Conservation (phyloP, 2,113 vertebrate species). For the Paracanthobrama guichenoti region DNA sequence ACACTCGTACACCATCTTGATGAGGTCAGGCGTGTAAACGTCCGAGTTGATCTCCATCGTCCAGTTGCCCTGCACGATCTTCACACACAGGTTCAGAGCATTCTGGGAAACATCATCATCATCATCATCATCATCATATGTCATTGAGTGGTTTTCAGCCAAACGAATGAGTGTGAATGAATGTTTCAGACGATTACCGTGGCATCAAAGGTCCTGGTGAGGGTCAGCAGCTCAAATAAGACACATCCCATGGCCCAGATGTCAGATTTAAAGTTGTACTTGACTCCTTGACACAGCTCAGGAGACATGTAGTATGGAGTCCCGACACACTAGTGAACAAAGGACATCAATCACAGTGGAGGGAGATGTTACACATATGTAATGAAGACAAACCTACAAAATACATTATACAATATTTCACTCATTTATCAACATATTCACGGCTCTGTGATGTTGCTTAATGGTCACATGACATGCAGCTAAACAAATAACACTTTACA, state of each 20-base stretch:
- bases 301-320: conserved; percentile 99
- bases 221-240: conserved; percentile 90
- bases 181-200: conserved; percentile 78
- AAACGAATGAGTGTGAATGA: too few relatives aligned
- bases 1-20: conserved; percentile 89
- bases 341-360: background rate
- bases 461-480: too few relatives aligned
- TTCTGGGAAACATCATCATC: conserved; percentile 76
- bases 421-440: background rate
- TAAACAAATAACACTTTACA: too few relatives aligned
- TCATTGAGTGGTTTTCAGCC: background rate
- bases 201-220: conserved; percentile 97
- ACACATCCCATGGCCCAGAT: conserved; percentile 99
- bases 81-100: conserved; percentile 95
- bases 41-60: conserved; percentile 92
- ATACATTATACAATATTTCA: too few relatives aligned
- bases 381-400: too few relatives aligned
- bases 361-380: too few relatives aligned
- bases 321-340: conserved; percentile 86
- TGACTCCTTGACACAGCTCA: conserved; percentile 94
- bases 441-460: too few relatives aligned
- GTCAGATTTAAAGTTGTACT: conserved; percentile 98
- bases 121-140: too few relatives aligned
- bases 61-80: conserved; percentile 97
- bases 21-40: conserved; percentile 84